Conservation (phyloP, 1,140 invertebrate genomes). For the Heliconius hewitsoni region DNA sequence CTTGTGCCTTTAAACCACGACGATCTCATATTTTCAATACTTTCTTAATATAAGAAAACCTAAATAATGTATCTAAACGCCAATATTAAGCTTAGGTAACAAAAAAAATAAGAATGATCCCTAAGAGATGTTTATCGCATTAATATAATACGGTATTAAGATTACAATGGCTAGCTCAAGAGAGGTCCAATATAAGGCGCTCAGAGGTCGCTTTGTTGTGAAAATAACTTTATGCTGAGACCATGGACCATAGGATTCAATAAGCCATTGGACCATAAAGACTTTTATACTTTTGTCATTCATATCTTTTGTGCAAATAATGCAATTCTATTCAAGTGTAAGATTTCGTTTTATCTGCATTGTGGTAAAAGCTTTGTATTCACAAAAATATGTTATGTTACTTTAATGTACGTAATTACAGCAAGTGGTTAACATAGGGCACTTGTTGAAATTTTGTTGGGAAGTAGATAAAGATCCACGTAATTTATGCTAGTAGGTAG, state of each 20-base stretch:
- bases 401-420: slow-evolving; percentile 8
- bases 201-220: slow-evolving; percentile 74
- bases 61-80: background rate
- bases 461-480: background rate
- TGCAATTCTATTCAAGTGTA: slow-evolving; percentile 55
- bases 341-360: slow-evolving; percentile 34
- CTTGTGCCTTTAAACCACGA: too few relatives aligned
- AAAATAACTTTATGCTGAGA: slow-evolving; percentile 77
- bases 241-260: slow-evolving; percentile 65
- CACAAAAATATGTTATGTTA: slow-evolving; percentile 15
- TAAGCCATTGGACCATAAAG: slow-evolving; percentile 64
- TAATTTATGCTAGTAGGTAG: background rate
- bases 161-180: slow-evolving; percentile 76
- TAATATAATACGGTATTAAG: slow-evolving; percentile 80
- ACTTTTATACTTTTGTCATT: slow-evolving; percentile 66
- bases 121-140: slow-evolving; percentile 78
- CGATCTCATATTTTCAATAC: background rate
- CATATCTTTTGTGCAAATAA: slow-evolving; percentile 66
- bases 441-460: background rate
- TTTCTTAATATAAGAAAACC: background rate
- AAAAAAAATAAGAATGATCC: slow-evolving; percentile 67
- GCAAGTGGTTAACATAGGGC: background rate
- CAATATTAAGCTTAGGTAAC: slow-evolving; percentile 66
- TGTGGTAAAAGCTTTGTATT: slow-evolving; percentile 17
- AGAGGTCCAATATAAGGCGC: slow-evolving; percentile 76